Evolutionary conservation across 2,888 invertebrate species (phyloP), one percentile per base, ranked within the genome.

Genomic region (Dioctria linearis): DNA sequence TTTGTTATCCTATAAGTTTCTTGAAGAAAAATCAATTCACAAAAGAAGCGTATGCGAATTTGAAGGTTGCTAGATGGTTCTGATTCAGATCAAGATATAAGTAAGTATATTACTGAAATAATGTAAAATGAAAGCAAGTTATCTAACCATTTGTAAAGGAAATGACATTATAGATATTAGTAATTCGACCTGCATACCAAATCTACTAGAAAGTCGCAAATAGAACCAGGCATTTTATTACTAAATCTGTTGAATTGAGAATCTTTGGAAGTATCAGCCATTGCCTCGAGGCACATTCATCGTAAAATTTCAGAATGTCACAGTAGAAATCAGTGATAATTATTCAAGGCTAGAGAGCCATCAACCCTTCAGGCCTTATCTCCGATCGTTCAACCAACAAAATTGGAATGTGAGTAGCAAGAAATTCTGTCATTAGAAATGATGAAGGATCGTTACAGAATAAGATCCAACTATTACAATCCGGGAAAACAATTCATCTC

Each of bases 401-500:
- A 66, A 4, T 67, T 75, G n/a, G 65, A 78, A 54, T 76, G 76
- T n/a, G 69, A 79, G 51, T 79, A 79, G 54, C 54, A 42, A 13
- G 75, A 80, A 80, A 40, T 80, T 49, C 39, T 79, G 43, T 81
- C 80, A 8, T 42, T 81, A 54, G 63, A 80, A 65, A 73, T 81
- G 79, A 81, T 81, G 75, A 81, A 66, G n/a, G 81, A 80, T 25
- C 54, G 80, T 42, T 59, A 82, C 25, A 57, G 6, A 80, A 66
- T 3, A 46, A 78, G 63, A 78, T 82, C 25, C 39, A 57, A 40
- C 65, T 67, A n/a, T 25, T 79, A 5, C 46, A 46, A 46, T 4
- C 8, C 8, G 8, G 4, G 46, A 8, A 8, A 4, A 5, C 5
- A 46, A 5, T 8, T 5, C 8, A 4, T 5, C 46, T 5, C 8